These are phyloP conservation scores for Cerastoderma edule DNA, from an alignment of 2,888 invertebrate species.

Conservation along the genomic window DNA sequence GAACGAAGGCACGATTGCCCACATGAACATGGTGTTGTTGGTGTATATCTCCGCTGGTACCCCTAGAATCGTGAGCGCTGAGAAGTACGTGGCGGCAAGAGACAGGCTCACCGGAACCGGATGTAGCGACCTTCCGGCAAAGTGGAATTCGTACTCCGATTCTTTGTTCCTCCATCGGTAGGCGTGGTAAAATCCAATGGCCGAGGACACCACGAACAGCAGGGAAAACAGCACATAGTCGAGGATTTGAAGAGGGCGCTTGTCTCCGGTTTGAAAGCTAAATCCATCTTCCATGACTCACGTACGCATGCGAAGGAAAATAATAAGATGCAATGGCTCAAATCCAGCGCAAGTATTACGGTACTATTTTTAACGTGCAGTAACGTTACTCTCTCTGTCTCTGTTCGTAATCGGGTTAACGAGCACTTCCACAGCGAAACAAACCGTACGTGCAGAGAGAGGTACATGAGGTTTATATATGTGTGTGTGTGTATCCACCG, in stretches of 20 bases:
- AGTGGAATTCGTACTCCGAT: conserved; percentile 83
- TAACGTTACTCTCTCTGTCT: neutral
- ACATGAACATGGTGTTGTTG: conserved; percentile 50
- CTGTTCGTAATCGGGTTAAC: neutral
- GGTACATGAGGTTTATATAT: neutral
- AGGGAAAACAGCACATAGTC: conserved; percentile 48
- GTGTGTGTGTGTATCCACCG: too few species aligned
- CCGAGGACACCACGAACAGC: conserved; percentile 29
- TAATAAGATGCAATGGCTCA: neutral
- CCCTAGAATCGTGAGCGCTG: conserved; percentile 59
- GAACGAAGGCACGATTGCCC: conserved; percentile 51
- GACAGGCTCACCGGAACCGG: conserved; percentile 80
- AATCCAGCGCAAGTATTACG: neutral
- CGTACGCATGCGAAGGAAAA: neutral
- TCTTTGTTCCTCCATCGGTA: conserved; percentile 85
- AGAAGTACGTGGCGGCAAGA: conserved; percentile 72
- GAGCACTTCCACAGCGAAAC: neutral
- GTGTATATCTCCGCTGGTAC: conserved; percentile 61
- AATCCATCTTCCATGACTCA: neutral
- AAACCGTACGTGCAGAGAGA: neutral
- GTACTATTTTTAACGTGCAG: neutral
- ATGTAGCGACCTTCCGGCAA: conserved; percentile 77
- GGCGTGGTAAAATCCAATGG: conserved; percentile 81
- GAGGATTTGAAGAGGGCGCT: neutral
- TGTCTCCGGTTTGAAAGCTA: conserved; percentile 7